Evolutionary conservation across 2,797 vertebrate genomes (phyloP), one percentile per base, ranked within the genome.

Genomic region (Enteromius mattozi): DNA sequence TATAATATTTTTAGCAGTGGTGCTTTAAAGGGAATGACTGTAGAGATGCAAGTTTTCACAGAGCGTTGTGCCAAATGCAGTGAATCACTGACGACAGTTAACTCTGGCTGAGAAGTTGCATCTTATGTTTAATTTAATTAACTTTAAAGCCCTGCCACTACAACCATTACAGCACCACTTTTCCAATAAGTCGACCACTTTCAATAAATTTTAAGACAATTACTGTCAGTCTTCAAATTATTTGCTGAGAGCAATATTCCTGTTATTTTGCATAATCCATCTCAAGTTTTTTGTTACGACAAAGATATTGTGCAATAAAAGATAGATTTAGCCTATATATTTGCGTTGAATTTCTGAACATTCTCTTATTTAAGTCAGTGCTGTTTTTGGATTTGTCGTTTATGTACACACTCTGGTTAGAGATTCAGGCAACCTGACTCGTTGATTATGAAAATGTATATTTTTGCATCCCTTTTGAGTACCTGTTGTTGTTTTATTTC

Each of bases 151-250:
- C 35, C 49, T 75, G 63, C 45, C 45, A 51, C 72, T 66, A 16
- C 45, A 68, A 12, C 45, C 47, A 77, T 77, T 27, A 77, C 10
- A 42, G 6, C 61, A 24, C 16, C 47, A 51, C 61, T 37, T 68
- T 75, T 76, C 30, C 74, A 83, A 69, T 77, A 76, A 56, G 42
- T 65, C 30, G 47, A 77, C 8, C 72, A 10, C 61, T 47, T 82
- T 82, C 45, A 49, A 19, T 74, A 63, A 0, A 61, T 47, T 74
- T 82, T 3, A 82, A 74, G 40, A 74, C 56, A 49, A 69, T 77
- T 77, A 76, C 45, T 68, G 45, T 30, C 61, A 12, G 51, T 17
- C 6, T 40, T 83, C 7, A 75, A 40, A 75, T 30, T 65, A 59
- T 19, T 49, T 82, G 21, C 35, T 59, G 51, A 3, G 35, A 81